phyloP scores from a whole-genome alignment of 30 jellyfish, hydroid and myxozoan species.

The Aurelia aurita region DNA sequence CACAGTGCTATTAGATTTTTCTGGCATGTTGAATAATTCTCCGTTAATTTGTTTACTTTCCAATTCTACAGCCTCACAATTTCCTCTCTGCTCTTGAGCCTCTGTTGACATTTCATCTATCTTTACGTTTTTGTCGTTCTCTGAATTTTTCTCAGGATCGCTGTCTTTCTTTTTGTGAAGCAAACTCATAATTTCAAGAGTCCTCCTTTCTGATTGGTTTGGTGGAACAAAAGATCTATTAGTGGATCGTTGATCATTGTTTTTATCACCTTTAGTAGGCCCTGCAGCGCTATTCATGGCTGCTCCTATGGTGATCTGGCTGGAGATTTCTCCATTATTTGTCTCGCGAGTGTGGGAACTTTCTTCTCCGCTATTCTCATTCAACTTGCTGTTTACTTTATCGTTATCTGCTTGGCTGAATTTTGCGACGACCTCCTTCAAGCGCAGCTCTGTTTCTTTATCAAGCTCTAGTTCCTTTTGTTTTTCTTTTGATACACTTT shows the following conservation, averaged over 20 bases:
- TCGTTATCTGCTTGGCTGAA: constrained; percentile 62
- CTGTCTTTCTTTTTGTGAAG: constrained; percentile 4
- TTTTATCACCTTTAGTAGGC: constrained; percentile 17
- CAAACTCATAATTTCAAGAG: constrained; percentile 3
- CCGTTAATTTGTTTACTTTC: constrained; percentile 15
- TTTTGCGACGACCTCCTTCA: constrained; percentile 57
- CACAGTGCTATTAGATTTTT: not conserved
- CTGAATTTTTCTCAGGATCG: constrained; percentile 29
- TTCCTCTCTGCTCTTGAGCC: constrained; percentile 12
- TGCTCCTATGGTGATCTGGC: constrained; percentile 12
- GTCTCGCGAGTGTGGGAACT: constrained; percentile 72
- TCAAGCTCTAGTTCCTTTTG: constrained; percentile 1
- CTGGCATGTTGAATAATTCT: constrained; percentile 41
- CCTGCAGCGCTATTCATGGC: not conserved
- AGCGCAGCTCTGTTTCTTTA: constrained; percentile 12
- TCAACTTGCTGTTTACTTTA: constrained; percentile 48
- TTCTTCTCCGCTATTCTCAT: constrained; percentile 19
- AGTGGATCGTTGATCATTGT: not conserved
- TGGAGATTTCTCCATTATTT: constrained; percentile 7
- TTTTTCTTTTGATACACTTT: constrained; percentile 7
- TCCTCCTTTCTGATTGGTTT: constrained; percentile 45
- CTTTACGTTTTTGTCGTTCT: constrained; percentile 2
- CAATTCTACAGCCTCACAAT: constrained; percentile 16
- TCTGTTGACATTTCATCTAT: constrained; percentile 22
- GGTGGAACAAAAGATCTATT: constrained; percentile 23